Evolutionary conservation across 2,113 vertebrate species (phyloP), one percentile per base, ranked within the genome.

Genomic region (Ophthalmolycus amberensis): DNA sequence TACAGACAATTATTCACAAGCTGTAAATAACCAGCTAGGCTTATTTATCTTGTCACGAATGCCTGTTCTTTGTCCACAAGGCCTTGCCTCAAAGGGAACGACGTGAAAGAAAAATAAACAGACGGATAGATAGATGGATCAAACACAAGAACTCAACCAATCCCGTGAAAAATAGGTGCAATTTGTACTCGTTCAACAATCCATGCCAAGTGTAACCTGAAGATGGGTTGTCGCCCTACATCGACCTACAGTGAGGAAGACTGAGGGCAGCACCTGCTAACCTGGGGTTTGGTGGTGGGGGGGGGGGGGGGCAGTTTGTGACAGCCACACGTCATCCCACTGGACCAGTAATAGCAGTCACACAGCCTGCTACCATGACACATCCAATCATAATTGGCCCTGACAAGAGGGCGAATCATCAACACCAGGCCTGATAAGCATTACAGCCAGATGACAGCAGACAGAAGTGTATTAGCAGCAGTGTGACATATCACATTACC

Each of bases 401-500:
- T 95, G 97, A 99, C 98, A 97, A 97, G 97, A 95, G 96, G 97
- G 96, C 95, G 96, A 97, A 96, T 98, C 96, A 96, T 97, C 97
- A 97, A 96, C 95, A 94, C 95, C 95, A 90, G 95, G 94, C 96
- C 96, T 98, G 97, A 99, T 99, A 98, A 99, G 97, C 97, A 97
- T 98, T 97, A 96, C 96, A 95, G 95, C 96, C 95, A 97, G 96
- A 99, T 98, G 97, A 98, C 98, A 99, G 97, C 96, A 94, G 95
- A 96, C 97, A 97, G 97, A 97, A 95, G 95, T 96, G 94, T 96
- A 95, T 96, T 96, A 96, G 95, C 95, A 93, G 94, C 95, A 95
- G 92, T 95, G 95, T 96, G 96, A 98, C 97, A 97, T 97, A 99
- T 99, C 96, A 93, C 96, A 99, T 99, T 98, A 99, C 97, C 94